Evolutionary conservation across 2,888 invertebrate genomes (phyloP), one percentile per base, ranked within the genome.

Genomic region (Drosophila nigricruria): DNA sequence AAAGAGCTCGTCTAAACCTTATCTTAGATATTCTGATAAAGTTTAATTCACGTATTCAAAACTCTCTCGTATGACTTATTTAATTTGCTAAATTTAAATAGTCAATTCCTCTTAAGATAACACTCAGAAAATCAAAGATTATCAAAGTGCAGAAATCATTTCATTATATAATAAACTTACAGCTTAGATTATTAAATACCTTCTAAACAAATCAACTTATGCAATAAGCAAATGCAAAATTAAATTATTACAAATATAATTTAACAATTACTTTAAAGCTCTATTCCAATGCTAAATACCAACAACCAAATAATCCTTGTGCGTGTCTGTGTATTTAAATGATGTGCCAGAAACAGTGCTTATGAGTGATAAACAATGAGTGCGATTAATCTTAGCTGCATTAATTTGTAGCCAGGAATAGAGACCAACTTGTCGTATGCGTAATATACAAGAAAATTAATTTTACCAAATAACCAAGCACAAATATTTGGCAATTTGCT

Each of bases 401-500:
- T 49, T 64, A 30, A 49, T 52, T 60, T 54, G 38, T 25, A 36
- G 20, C 10, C 40, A 14, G 14, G 32, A 25, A 42, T 10, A 20
- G 45, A 34, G 42, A 8, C 25, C 23, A 23, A 30, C 45, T 25
- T 53, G 53, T n/a, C 40, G 30, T 61, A 53, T 58, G 40, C 40
- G 53, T 32, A 62, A 59, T 61, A 14, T 58, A 27, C 45, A 8
- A 25, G 42, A 52, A 52, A 56, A 59, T 47, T 30, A 36, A 64
- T 70, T 76, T 45, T 5, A 18, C 27, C 42, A 34, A 47, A n/a
- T 18, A 12, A 25, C 14, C 27, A 6, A 27, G 9, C 1, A 36
- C 27, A 49, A 30, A 36, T 12, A 56, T 58, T 69, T 54, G 57
- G 36, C 47, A 76, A 56, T 49, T 66, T n/a, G 10, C 12, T 50